Conservation (phyloP, 2,888 invertebrate genomes). For the Helicoverpa assulta region DNA sequence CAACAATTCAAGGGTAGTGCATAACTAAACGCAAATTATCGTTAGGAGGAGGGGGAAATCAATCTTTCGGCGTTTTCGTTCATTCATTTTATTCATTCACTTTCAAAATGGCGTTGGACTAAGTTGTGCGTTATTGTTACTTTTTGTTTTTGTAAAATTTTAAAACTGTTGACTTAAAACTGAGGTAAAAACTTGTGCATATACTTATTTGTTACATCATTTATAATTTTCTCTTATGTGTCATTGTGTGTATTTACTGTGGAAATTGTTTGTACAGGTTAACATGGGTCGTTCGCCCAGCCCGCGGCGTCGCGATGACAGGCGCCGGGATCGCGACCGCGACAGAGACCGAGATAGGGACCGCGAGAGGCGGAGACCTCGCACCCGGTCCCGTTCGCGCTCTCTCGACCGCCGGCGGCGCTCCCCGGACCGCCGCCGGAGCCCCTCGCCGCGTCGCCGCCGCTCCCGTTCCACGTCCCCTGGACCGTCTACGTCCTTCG, state of each 20-base stretch:
- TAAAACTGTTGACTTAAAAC: constrained; percentile 80
- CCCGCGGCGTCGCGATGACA: constrained; percentile 85
- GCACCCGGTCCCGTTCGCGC: constrained; percentile 84
- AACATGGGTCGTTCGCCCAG: constrained; percentile 88
- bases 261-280: constrained; percentile 59
- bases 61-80: constrained; percentile 47
- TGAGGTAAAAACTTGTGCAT: constrained; percentile 74
- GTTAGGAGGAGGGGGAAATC: constrained; percentile 26
- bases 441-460: constrained; percentile 75
- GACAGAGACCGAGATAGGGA: constrained; percentile 81
- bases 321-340: constrained; percentile 70
- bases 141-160: constrained; percentile 82
- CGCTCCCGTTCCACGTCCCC: constrained; percentile 82
- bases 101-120: constrained; percentile 86
- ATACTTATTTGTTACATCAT: not conserved
- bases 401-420: constrained; percentile 83
- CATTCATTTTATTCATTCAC: constrained; percentile 59
- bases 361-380: constrained; percentile 81
- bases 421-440: constrained; percentile 82
- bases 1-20: not conserved
- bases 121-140: constrained; percentile 80
- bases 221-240: not conserved
- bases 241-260: constrained; percentile 23
- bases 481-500: constrained; percentile 81
- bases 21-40: constrained; percentile 65